Base-by-base conservation (phyloP, 2,797 vertebrate species). In the Picus viridis region DNA sequence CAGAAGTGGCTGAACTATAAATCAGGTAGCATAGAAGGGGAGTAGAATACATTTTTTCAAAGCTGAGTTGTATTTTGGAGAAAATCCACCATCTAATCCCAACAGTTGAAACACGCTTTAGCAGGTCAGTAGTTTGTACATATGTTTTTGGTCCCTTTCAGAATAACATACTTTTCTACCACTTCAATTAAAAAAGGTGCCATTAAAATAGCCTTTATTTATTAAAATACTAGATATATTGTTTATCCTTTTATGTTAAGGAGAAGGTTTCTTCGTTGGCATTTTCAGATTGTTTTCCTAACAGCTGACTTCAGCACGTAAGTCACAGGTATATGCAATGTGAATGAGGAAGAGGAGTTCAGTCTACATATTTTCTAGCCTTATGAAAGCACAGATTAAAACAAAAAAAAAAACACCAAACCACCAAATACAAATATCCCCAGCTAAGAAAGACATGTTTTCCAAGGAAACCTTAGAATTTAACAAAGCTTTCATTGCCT, bases 11-110 rank as follows among this genome's bases (percentile, higher is more conserved):
- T 91, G 78, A 73, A 58, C 47, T 75, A 36, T 62, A 90, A 73
- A 76, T 84, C 64, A 91, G 34, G 78, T 9, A 81, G 22, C 8
- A 36, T 49, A 77, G 36, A 91, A 64, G 36, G 11, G 51, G 95
- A 63, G 45, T 51, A 36, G 26, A 91, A 73, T 22, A 73, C 45
- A 83, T 84, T 86, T 79, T 86, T 79, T 67, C 62, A 14, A 34
- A 93, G 59, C 18, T n/a, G 2, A 89, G 56, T 69, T 76, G 32
- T 74, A 45, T 63, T 89, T 83, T 96, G 92, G 83, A 95, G 69
- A 87, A 86, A 74, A 84, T 90, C 45, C 59, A 63, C 39, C 67
- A 16, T 41, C 34, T 69, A 6, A 1, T 83, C 49, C 45, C 54
- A 82, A 26, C 27, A 83, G 36, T 1, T 72, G 79, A 79, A 91